These are phyloP conservation scores for Apaloderma vittatum DNA, from an alignment of 2,113 vertebrate species.

Conservation along the genomic window DNA sequence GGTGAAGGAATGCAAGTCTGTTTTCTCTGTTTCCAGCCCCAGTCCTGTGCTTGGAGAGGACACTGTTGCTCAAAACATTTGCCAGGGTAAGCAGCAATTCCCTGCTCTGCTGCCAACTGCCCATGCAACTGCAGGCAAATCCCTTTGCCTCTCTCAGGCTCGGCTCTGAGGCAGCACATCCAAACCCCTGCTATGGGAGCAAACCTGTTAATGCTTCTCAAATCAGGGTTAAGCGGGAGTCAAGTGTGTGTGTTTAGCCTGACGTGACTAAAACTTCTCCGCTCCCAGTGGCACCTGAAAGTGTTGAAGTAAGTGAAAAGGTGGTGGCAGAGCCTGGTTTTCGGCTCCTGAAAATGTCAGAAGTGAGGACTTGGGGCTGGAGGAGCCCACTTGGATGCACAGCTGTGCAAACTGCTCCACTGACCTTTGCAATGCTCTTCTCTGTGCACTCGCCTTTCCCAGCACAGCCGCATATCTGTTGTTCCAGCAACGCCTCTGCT, in stretches of 20 bases:
- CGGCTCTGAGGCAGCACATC: not conserved
- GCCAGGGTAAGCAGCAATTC: not conserved
- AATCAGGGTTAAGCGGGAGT: not conserved
- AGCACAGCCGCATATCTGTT: not conserved
- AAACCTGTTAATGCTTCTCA: not conserved
- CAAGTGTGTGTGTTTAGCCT: not conserved
- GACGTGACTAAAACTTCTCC: not conserved
- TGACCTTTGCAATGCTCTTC: not conserved
- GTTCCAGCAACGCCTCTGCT: not conserved
- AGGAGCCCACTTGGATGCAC: not conserved
- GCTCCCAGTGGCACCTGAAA: not conserved
- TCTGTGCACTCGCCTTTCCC: not conserved
- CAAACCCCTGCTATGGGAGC: rapidly evolving
- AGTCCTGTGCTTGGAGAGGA: not conserved
- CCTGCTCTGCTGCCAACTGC: not conserved
- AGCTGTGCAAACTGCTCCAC: not conserved
- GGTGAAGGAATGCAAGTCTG: not conserved
- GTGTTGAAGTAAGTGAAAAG: not conserved
- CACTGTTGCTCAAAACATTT: not conserved
- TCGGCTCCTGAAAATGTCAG: constrained; percentile 3
- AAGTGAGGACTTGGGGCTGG: not conserved
- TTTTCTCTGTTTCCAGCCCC: not conserved
- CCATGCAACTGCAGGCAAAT: not conserved
- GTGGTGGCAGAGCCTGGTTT: not conserved
- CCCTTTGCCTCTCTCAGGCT: not conserved